Evolutionary conservation across 2,888 invertebrate species (phyloP).

Genomic region (Papilio elwesi): DNA sequence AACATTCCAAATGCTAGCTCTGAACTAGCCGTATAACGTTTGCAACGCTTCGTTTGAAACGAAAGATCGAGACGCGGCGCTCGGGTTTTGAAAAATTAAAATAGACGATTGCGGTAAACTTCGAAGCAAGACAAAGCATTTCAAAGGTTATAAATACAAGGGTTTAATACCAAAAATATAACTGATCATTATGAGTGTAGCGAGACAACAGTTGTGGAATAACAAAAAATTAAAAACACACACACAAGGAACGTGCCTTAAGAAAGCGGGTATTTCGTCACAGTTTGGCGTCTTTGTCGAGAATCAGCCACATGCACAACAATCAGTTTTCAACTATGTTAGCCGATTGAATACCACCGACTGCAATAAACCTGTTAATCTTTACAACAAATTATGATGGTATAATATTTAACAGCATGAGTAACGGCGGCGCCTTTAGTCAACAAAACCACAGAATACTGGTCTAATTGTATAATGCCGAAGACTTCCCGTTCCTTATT

Average conservation of each 20-base stretch:
- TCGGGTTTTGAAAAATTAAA: neutral
- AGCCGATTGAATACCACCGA: slow-evolving; percentile 41
- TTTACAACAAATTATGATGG: neutral
- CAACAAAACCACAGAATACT: too few species aligned
- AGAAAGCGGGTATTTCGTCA: slow-evolving; percentile 27
- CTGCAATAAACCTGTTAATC: slow-evolving; percentile 24
- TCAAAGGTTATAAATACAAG: slow-evolving; percentile 42
- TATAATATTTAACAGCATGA: neutral
- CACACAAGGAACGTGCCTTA: slow-evolving; percentile 19
- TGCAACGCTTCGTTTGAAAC: slow-evolving; percentile 43
- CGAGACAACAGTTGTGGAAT: slow-evolving; percentile 46
- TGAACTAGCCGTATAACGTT: slow-evolving; percentile 29
- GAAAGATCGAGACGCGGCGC: neutral
- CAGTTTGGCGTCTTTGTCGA: slow-evolving; percentile 69
- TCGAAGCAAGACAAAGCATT: slow-evolving; percentile 61
- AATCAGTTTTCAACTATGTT: slow-evolving; percentile 80
- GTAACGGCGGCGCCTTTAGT: too few species aligned
- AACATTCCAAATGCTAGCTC: slow-evolving; percentile 47
- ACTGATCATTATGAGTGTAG: slow-evolving; percentile 79
- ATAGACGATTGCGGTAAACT: slow-evolving; percentile 30
- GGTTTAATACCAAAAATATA: slow-evolving; percentile 61
- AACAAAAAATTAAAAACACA: slow-evolving; percentile 43
- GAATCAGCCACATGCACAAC: slow-evolving; percentile 82
- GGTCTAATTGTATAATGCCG: too few species aligned
- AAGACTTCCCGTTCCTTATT: too few species aligned